phyloP scores from a whole-genome alignment of 2,888 invertebrate genomes.

The Drosophila imparisetae region DNA sequence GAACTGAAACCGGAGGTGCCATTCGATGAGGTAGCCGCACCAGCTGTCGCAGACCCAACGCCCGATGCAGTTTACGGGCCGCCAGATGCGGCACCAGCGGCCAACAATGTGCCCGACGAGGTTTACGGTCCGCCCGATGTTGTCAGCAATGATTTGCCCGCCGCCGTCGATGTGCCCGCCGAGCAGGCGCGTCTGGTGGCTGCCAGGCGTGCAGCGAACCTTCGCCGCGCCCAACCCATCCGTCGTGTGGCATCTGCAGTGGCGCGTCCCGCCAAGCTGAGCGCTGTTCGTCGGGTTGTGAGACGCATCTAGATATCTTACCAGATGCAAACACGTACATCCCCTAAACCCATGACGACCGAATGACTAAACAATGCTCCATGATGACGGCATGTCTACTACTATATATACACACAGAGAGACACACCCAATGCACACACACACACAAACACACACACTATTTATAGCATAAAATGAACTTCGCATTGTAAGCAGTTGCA shows the following conservation, averaged over 20 bases:
- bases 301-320: conserved; percentile 45
- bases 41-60: conserved; percentile 61
- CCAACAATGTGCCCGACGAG: conserved; percentile 75
- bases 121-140: conserved; percentile 78
- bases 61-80: conserved; percentile 81
- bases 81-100: conserved; percentile 67
- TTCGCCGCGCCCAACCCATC: conserved; percentile 59
- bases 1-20: conserved; percentile 81
- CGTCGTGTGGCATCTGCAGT: conserved; percentile 54
- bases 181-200: conserved; percentile 74
- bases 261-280: conserved; percentile 67
- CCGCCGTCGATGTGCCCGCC: conserved; percentile 63
- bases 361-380: conserved; percentile 17
- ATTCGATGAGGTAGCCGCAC: conserved; percentile 72
- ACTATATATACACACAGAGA: not conserved
- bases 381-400: conserved; percentile 36
- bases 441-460: conserved; percentile 14
- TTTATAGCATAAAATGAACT: conserved; percentile 24
- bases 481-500: conserved; percentile 47
- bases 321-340: conserved; percentile 37
- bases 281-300: conserved; percentile 38
- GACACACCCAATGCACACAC: conserved; percentile 22
- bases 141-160: conserved; percentile 63
- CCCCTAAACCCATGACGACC: conserved; percentile 54
- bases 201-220: conserved; percentile 66